Evolutionary conservation across 2,113 vertebrate genomes (phyloP), one percentile per base, ranked within the genome.

Genomic region (Sylvietta virens): DNA sequence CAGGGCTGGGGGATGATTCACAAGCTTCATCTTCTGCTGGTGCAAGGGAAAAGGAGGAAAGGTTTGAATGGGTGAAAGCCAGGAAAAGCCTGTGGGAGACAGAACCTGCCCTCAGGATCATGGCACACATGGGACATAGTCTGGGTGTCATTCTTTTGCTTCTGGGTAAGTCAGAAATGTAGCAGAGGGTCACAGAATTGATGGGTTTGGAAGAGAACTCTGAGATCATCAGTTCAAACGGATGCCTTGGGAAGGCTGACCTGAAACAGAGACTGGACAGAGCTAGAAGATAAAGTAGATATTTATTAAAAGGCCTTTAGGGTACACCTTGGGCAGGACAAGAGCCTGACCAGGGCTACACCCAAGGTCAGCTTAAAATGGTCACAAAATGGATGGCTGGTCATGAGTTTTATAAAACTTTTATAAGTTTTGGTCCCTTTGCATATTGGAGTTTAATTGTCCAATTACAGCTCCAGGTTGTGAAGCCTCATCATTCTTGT

Each of bases 131-230:
- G 6, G 47, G 22, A 62, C 5, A 1, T 1, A 8, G 15, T 9
- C 47, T 54, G 48, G 24, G 16, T 27, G 39, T 35, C 2, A 1
- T 33, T 22, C 22, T 56, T 39, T 24, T 40, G 11, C 20, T 22
- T 13, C 40, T 71, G 65, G 48, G n/a, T 10, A 24, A 15, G 24
- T 47, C 48, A 54, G 56, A 71, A 79, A 48, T 26, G 65, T 2
- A 23, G n/a, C n/a, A 61, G 5, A 31, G 54, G 53, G 23, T 10
- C 64, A 28, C 0, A 0, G 28, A 77, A 39, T 45, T 0, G 0
- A 11, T 2, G n/a, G 39, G 23, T 28, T 39, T 78, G 40, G 47
- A 47, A 16, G 7, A 54, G 56, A 78, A 8, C 10, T 28, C n/a
- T 30, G 54, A 70, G 47, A 17, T 26, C 22, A 33, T n/a, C 10